Evolutionary conservation across 2,113 vertebrate species (phyloP), one percentile per base, ranked within the genome.

Genomic region (Hyperopisus bebe): DNA sequence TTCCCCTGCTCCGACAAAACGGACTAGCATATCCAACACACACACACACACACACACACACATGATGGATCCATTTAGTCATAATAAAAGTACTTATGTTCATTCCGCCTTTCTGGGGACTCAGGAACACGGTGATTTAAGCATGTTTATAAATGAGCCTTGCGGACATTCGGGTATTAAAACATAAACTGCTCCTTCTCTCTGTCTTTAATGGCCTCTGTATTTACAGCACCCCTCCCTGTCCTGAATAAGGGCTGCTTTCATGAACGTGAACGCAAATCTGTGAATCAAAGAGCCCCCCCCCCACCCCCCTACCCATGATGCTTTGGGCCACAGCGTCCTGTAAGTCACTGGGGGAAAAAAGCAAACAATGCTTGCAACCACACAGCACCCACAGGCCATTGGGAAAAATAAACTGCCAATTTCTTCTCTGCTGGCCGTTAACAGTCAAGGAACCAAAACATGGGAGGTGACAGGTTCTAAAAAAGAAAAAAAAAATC

Each of bases 21-120:
- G 93, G 92, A 95, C 93, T 91, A 88, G 91, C 93, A 92, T 92
- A 92, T 89, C 91, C 88, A 17, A 91, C 90, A 88, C 70, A 3
- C 15, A 5, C 47, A 17, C 7, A 51, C 84, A 50, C 84, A 24
- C 31, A 31, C 7, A 86, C 84, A 19, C 84, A 51, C 50, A 51
- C 62, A 53, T 48, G 21, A 58, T n/a, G 55, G 21, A 58, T n/a
- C 66, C 66, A 74, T 35, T 35, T 35, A 74, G n/a, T 27, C 66
- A 3, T 74, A 15, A 74, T 35, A 74, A 74, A 74, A 35, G 31
- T 74, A n/a, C 4, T 35, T 31, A 74, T 35, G 31, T 74, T 35
- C 27, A 74, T 27, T 74, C 66, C 1, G 27, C 66, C 66, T 74
- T 74, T 74, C 66, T 74, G 24, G 31, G 66, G 93, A 91, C 92